A percentile compares a stretch with the other conserved stretches of the same genome.
Evolutionary conservation across 1,140 invertebrate species (phyloP).

Genomic region (Adoxophyes honmai): DNA sequence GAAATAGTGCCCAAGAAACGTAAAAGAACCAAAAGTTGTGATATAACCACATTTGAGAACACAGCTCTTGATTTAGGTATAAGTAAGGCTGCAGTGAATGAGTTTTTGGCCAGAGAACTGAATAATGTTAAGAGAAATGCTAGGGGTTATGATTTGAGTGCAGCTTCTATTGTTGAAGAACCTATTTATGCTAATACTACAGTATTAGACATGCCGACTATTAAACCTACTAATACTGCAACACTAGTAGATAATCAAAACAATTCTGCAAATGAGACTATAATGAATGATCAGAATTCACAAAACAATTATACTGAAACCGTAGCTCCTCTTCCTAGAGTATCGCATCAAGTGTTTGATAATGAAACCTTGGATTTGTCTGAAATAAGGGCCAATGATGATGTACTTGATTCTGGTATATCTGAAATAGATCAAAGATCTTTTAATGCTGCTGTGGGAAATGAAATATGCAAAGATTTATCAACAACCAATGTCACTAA

Average conservation of each 20-base stretch:
- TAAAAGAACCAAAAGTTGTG: constrained; percentile 57
- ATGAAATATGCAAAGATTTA: constrained; percentile 31
- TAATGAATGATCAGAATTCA: no score
- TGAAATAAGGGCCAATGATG: constrained; percentile 18
- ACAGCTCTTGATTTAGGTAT: constrained; percentile 63
- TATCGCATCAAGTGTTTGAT: no score
- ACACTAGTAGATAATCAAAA: no score
- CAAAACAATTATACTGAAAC: no score
- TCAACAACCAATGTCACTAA: constrained; percentile 48
- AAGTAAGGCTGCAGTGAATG: constrained; percentile 58
- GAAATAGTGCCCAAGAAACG: constrained; percentile 69
- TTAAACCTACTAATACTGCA: neutral
- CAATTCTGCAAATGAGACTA: no score
- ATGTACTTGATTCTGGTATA: constrained; percentile 53
- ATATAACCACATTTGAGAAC: constrained; percentile 66
- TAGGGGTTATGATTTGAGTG: constrained; percentile 25
- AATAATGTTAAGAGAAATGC: constrained; percentile 69
- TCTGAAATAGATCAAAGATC: constrained; percentile 53
- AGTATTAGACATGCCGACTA: constrained; percentile 24
- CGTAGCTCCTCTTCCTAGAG: no score
- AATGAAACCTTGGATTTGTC: constrained; percentile 12
- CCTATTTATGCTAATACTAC: constrained; percentile 56
- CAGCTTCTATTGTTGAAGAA: constrained; percentile 25
- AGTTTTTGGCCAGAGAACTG: constrained; percentile 60
- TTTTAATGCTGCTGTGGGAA: constrained; percentile 27